Evolutionary conservation across 2,888 invertebrate genomes (phyloP).

Genomic region (Sympetrum striolatum): DNA sequence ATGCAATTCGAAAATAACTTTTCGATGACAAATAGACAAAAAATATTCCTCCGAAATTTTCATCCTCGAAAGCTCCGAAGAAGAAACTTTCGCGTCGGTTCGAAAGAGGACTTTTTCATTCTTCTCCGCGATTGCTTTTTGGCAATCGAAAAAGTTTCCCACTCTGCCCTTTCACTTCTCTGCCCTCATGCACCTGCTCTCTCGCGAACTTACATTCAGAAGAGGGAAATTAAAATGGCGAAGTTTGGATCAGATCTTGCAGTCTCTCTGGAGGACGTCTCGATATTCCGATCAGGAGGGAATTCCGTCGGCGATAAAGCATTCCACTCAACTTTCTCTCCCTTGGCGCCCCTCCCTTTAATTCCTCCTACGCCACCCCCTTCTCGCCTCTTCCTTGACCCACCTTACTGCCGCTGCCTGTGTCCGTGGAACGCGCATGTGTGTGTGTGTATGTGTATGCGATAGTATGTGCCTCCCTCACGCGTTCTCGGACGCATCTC

Average conservation of each 20-base stretch:
- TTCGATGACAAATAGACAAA: too few relatives aligned
- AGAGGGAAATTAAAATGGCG: not conserved
- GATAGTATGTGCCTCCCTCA: not conserved
- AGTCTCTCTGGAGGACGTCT: not conserved
- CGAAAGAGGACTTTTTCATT: not conserved
- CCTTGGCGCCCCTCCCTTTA: not conserved
- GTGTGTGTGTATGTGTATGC: not conserved
- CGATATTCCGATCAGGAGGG: not conserved
- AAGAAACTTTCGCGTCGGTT: too few relatives aligned
- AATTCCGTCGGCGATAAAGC: not conserved
- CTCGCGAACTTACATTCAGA: not conserved
- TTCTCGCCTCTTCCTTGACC: not conserved
- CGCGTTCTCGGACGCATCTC: not conserved
- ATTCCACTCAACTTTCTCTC: not conserved
- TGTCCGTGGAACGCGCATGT: not conserved
- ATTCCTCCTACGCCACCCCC: too few relatives aligned
- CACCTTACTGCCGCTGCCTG: not conserved
- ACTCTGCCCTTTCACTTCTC: not conserved
- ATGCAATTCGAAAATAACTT: too few relatives aligned
- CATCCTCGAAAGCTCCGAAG: too few relatives aligned
- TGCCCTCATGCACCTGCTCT: not conserved
- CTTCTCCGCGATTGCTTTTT: not conserved
- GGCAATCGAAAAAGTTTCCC: not conserved
- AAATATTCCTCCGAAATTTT: too few relatives aligned
- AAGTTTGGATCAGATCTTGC: not conserved